Base-by-base conservation (phyloP, 1,140 invertebrate genomes). In the Papilio glaucus region DNA sequence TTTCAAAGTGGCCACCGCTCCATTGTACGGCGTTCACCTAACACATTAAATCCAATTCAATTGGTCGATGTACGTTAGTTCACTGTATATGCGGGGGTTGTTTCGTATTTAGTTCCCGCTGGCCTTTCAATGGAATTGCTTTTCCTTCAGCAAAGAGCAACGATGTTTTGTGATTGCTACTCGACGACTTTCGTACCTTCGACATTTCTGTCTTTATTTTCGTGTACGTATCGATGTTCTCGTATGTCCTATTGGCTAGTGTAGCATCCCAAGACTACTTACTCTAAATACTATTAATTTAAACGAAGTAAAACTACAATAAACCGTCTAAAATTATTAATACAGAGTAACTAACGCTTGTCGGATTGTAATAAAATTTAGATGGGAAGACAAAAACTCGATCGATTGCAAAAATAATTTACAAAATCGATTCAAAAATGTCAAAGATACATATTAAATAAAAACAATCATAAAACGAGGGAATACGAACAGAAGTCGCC, bases 21-120 rank as follows among this genome's bases (percentile, higher is more conserved):
- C 37, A 37, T 38, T 65, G 29, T n/a, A 8, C 2, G 13, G 45
- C 6, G 12, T 21, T 45, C 39, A 61, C 38, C 29, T 42, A 72
- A 63, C 71, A 63, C 45, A 72, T 72, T 72, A 49, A 72, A 72
- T 72, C 41, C 71, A 63, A 72, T 72, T 63, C 71, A 72, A 63
- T 72, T n/a, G 42, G 41, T 72, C 68, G 18, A 37, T 49, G 65
- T 67, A 21, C 13, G 26, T 33, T 37, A n/a, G 61, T 62, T 62
- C 61, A 62, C 45, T 37, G 26, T 15, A 29, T 26, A n/a, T 7
- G 10, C 13, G 15, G 33, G 18, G 10, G 7, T 24, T 65, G 37
- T 65, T 65, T 65, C 62, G 41, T 69, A 69, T 49, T 69, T 69
- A 49, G 71, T 65, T 72, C 12, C 49, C 49, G 24, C 49, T 71